A percentile compares a stretch with the other conserved stretches of the same genome.
phyloP scores from a whole-genome alignment of 2,797 vertebrate species.

The Smutsia temminckii region DNA sequence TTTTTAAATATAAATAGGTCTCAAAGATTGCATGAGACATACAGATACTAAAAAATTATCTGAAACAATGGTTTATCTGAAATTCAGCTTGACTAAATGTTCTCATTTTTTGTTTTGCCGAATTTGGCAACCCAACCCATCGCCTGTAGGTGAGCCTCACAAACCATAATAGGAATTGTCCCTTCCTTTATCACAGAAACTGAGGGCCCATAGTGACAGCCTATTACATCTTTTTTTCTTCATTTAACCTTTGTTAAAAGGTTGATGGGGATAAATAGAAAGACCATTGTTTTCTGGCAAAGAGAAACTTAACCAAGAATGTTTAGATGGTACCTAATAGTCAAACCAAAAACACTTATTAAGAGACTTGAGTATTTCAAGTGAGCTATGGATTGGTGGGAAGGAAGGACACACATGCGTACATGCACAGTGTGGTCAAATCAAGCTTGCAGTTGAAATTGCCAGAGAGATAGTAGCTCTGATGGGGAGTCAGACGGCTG shows the following conservation, averaged over 20 bases:
- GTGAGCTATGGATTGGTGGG: neutral
- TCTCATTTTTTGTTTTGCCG: neutral
- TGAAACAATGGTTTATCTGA: neutral
- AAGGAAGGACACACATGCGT: neutral
- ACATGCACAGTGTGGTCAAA: neutral
- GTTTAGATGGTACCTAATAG: neutral
- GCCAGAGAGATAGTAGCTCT: too few relatives aligned
- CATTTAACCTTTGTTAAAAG: neutral
- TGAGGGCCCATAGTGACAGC: neutral
- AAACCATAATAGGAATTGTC: neutral
- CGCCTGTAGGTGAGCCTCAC: neutral
- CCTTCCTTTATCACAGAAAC: neutral
- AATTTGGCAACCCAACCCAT: neutral
- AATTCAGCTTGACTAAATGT: neutral
- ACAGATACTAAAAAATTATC: neutral
- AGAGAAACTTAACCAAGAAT: neutral
- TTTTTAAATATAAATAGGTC: conserved; percentile 6
- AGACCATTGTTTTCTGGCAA: neutral
- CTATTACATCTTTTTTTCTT: neutral
- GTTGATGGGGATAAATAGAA: neutral
- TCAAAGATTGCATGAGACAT: neutral
- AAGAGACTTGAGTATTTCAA: conserved; percentile 18
- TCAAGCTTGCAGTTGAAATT: conserved; percentile 28
- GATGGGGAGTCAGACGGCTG: neutral
- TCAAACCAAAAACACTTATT: neutral